A percentile compares a stretch with the other conserved stretches of the same genome.
Conservation (phyloP, 1,140 invertebrate genomes). For the Leptinotarsa defecta region DNA sequence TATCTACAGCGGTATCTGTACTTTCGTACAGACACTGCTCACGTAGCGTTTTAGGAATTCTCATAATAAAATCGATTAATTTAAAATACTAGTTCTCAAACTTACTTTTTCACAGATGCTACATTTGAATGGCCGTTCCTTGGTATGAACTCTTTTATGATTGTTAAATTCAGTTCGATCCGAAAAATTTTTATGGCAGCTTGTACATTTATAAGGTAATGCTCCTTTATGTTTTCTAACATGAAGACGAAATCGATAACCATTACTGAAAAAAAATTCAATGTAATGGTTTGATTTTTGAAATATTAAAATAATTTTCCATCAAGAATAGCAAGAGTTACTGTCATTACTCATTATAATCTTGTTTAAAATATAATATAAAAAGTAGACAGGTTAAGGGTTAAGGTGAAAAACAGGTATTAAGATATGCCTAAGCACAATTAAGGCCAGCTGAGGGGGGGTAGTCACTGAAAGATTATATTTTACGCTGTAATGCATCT, state of each 20-base stretch:
- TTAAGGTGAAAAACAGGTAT: too few species aligned
- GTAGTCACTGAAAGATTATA: too few species aligned
- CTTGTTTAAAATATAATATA: too few species aligned
- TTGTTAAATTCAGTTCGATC: constrained; percentile 32
- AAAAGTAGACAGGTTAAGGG: too few species aligned
- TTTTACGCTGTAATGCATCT: too few species aligned
- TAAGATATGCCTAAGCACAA: too few species aligned
- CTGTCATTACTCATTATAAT: too few species aligned
- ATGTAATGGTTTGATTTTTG: background rate
- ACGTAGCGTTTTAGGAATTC: too few species aligned
- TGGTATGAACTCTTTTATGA: constrained; percentile 44
- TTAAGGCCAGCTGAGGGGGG: too few species aligned
- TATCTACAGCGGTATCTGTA: background rate
- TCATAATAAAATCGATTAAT: background rate
- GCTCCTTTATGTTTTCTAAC: constrained; percentile 37
- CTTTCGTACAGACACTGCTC: too few species aligned
- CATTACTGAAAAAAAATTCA: constrained; percentile 29
- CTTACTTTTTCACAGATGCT: constrained; percentile 42
- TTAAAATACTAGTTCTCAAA: background rate
- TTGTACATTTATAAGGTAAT: constrained; percentile 33
- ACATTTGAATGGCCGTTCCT: constrained; percentile 43
- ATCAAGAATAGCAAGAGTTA: too few species aligned
- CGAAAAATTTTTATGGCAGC: constrained; percentile 37
- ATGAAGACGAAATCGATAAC: constrained; percentile 38
- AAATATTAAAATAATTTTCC: too few species aligned